These are phyloP conservation scores for Caenorhabditis macrosperma DNA, from an alignment of 2,888 invertebrate species.

Conservation along the genomic window DNA sequence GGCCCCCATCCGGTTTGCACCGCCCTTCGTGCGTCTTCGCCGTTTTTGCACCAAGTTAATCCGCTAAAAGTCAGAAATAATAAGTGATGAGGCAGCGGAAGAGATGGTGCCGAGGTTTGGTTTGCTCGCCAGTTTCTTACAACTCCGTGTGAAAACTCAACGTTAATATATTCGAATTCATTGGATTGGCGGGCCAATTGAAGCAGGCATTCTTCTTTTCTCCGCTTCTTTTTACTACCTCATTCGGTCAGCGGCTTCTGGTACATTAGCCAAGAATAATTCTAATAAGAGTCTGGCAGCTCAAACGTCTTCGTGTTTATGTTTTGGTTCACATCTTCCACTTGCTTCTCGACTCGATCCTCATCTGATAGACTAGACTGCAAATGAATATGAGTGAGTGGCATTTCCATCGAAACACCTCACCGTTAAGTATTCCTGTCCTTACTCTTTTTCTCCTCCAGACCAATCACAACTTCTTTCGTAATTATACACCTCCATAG, in stretches of 20 bases:
- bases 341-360: too few relatives aligned
- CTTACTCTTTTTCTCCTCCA: slow-evolving; percentile 15
- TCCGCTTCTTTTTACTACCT: background rate
- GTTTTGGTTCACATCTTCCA: slow-evolving; percentile 25
- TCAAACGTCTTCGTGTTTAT: slow-evolving; percentile 40
- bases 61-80: slow-evolving; percentile 50
- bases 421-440: too few relatives aligned
- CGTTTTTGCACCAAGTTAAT: slow-evolving; percentile 48
- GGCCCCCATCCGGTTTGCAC: slow-evolving; percentile 43
- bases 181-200: slow-evolving; percentile 26
- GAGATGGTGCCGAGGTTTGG: background rate
- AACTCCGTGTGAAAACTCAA: slow-evolving; percentile 44
- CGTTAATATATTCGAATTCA: slow-evolving; percentile 48
- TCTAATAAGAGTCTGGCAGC: slow-evolving; percentile 21
- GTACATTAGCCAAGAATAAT: slow-evolving; percentile 56
- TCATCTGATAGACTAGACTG: too few relatives aligned
- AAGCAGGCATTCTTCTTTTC: slow-evolving; percentile 23
- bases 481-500: too few relatives aligned
- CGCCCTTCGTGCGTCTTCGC: slow-evolving; percentile 24
- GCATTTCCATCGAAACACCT: too few relatives aligned
- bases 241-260: slow-evolving; percentile 26
- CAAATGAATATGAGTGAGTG: too few relatives aligned
- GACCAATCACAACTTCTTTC: too few relatives aligned
- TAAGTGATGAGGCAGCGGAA: slow-evolving; percentile 39
- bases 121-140: slow-evolving; percentile 36